These are phyloP conservation scores for Tuberolachnus salignus DNA, from an alignment of 2,888 invertebrate genomes.

Conservation along the genomic window DNA sequence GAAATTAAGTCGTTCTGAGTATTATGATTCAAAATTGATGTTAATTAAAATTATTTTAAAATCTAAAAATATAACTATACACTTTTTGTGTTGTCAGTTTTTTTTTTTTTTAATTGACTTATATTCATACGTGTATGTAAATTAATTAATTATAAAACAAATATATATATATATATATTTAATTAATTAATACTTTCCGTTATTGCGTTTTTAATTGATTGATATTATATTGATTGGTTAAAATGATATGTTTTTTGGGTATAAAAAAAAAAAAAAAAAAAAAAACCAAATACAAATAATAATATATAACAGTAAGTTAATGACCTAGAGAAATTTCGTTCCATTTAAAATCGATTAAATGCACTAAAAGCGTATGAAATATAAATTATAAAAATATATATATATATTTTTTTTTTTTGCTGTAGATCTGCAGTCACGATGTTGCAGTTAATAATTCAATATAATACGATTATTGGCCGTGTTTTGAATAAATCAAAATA, in stretches of 20 bases:
- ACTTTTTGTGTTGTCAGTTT: no score
- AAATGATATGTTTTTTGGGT: not conserved
- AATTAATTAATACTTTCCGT: no score
- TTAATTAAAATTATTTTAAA: not conserved
- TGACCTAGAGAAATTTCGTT: constrained; percentile 24
- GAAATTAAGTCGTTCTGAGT: not conserved
- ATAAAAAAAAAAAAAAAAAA: not conserved
- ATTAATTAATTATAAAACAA: no score
- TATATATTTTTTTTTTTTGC: not conserved
- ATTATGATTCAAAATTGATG: not conserved
- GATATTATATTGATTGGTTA: not conserved
- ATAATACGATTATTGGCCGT: not conserved
- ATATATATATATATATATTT: no score
- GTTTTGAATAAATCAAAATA: no score
- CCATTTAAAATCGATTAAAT: constrained; percentile 40
- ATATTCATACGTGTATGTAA: no score
- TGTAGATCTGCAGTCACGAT: constrained; percentile 31
- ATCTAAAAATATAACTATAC: no score
- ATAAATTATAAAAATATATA: not conserved
- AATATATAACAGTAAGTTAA: constrained; percentile 15
- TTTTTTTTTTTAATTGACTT: no score
- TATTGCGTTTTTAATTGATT: no score
- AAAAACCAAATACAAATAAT: no score
- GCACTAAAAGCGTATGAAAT: no score
- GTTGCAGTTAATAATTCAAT: not conserved